These are phyloP conservation scores for Diarsia brunnea DNA, from an alignment of 2,888 invertebrate species.

Conservation along the genomic window DNA sequence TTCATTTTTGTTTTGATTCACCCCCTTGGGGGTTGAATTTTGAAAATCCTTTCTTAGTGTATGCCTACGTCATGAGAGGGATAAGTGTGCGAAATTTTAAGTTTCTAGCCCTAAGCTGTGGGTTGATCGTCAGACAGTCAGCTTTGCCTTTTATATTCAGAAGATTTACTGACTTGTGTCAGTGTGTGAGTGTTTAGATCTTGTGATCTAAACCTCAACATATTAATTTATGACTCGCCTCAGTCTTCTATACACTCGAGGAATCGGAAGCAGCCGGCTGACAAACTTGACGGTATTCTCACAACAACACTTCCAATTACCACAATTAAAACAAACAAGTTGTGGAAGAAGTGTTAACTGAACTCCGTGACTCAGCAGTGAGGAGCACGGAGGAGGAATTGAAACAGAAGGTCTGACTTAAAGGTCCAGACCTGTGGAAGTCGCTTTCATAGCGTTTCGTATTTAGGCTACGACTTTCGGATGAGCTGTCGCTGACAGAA, in stretches of 20 bases:
- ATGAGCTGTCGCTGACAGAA: neutral
- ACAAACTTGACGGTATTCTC: conserved; percentile 6
- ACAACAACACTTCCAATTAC: conserved; percentile 30
- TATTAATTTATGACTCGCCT: conserved; percentile 4
- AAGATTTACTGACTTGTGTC: too few relatives aligned
- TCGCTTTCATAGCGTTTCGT: neutral
- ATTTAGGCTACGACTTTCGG: neutral
- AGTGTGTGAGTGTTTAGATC: too few relatives aligned
- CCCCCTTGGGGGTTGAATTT: too few relatives aligned
- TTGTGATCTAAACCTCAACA: neutral
- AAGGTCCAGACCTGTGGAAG: neutral
- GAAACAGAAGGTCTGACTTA: neutral
- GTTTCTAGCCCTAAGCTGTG: too few relatives aligned
- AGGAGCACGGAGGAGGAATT: neutral
- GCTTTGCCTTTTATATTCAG: too few relatives aligned
- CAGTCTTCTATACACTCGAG: neutral
- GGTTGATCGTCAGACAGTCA: too few relatives aligned
- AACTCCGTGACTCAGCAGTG: conserved; percentile 12
- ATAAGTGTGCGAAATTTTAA: too few relatives aligned
- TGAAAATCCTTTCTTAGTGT: too few relatives aligned
- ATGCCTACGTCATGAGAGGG: too few relatives aligned
- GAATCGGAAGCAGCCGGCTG: neutral
- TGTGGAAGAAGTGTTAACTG: conserved; percentile 45
- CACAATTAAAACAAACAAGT: conserved; percentile 44
- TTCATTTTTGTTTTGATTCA: too few relatives aligned